A percentile compares a stretch with the other conserved stretches of the same genome.
Conservation (phyloP, 2,888 invertebrate genomes). For the Melieria omissa region DNA sequence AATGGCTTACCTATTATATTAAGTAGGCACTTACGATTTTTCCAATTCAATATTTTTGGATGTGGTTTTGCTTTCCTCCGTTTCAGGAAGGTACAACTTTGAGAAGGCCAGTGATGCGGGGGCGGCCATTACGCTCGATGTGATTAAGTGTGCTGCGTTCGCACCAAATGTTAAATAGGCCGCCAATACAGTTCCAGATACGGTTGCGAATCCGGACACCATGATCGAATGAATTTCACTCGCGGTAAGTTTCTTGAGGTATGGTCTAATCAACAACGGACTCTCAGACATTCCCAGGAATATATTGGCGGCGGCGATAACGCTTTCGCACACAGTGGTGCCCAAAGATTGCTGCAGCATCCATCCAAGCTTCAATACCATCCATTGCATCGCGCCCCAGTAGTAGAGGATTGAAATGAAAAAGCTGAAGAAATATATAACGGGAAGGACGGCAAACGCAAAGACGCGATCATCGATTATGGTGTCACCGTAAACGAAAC, state of each 20-base stretch:
- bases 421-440: slow-evolving; percentile 95
- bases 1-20: background rate
- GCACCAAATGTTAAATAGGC: slow-evolving; percentile 94
- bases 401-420: slow-evolving; percentile 89
- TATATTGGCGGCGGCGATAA: slow-evolving; percentile 92
- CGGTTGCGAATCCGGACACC: slow-evolving; percentile 95
- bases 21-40: slow-evolving; percentile 71
- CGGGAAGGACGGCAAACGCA: slow-evolving; percentile 90
- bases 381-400: slow-evolving; percentile 87
- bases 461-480: slow-evolving; percentile 76
- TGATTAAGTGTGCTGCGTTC: slow-evolving; percentile 86
- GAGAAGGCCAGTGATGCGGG: slow-evolving; percentile 91
- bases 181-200: slow-evolving; percentile 92
- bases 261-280: slow-evolving; percentile 88
- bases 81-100: slow-evolving; percentile 93
- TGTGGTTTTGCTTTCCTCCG: slow-evolving; percentile 80
- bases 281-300: slow-evolving; percentile 96
- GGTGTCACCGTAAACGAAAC: slow-evolving; percentile 83
- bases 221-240: slow-evolving; percentile 95
- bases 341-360: slow-evolving; percentile 77
- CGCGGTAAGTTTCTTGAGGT: slow-evolving; percentile 80
- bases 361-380: slow-evolving; percentile 84
- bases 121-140: slow-evolving; percentile 96
- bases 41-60: slow-evolving; percentile 80
- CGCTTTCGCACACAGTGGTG: slow-evolving; percentile 94